phyloP scores from a whole-genome alignment of 1,140 invertebrate genomes.

The Planococcus citri region DNA sequence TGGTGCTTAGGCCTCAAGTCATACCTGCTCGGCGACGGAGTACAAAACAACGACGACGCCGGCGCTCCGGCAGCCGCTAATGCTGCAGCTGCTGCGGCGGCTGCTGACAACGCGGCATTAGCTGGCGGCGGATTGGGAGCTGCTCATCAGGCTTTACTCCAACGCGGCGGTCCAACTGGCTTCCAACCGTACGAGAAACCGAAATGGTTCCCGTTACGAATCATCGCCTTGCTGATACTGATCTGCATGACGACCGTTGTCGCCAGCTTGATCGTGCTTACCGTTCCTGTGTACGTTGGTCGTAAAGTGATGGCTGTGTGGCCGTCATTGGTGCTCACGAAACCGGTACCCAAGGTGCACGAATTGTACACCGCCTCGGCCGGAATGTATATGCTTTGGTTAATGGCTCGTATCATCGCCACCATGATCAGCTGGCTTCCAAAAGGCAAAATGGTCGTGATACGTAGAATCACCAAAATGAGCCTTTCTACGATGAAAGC shows the following conservation, averaged over 20 bases:
- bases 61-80: conserved; percentile 31
- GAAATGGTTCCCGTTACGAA: conserved; percentile 62
- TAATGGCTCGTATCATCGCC: conserved; percentile 60
- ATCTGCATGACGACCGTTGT: conserved; percentile 76
- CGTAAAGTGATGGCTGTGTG: conserved; percentile 75
- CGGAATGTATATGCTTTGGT: conserved; percentile 89
- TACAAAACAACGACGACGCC: conserved; percentile 28
- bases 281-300: conserved; percentile 82
- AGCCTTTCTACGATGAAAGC: conserved; percentile 45
- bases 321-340: conserved; percentile 45
- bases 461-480: conserved; percentile 62
- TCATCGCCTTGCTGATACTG: conserved; percentile 59
- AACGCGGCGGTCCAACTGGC: conserved; percentile 59
- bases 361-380: conserved; percentile 92
- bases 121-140: conserved; percentile 52
- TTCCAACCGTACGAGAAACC: conserved; percentile 82
- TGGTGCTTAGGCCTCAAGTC: conserved; percentile 76
- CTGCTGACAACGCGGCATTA: conserved; percentile 25
- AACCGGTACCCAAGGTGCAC: conserved; percentile 53
- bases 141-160: conserved; percentile 66
- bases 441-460: conserved; percentile 64
- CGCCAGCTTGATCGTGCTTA: conserved; percentile 67
- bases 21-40: conserved; percentile 65
- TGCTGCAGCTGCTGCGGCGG: too few relatives aligned
- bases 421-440: conserved; percentile 76